A percentile compares a stretch with the other conserved stretches of the same genome.
Evolutionary conservation across 2,888 invertebrate species (phyloP).

Genomic region (Dexiosoma caninum): DNA sequence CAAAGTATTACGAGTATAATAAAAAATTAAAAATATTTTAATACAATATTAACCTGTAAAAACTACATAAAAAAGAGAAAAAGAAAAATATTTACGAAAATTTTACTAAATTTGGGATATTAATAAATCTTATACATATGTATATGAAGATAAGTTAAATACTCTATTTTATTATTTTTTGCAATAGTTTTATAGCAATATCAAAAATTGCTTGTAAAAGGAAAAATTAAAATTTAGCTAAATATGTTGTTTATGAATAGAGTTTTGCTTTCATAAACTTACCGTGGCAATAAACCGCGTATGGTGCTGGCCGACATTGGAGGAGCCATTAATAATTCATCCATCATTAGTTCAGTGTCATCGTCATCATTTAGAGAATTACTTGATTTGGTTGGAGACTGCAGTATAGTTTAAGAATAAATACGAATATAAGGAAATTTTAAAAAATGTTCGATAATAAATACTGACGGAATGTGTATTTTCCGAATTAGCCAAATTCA

Average conservation of each 20-base stretch:
- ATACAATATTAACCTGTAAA: constrained; percentile 72
- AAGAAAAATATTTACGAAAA: constrained; percentile 58
- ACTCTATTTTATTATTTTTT: constrained; percentile 29
- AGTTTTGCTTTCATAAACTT: constrained; percentile 59
- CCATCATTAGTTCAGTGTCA: constrained; percentile 90
- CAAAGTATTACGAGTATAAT: background rate
- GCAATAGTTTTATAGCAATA: background rate
- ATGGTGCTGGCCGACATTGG: constrained; percentile 86
- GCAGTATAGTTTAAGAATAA: constrained; percentile 20
- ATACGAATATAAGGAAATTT: background rate
- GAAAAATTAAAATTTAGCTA: background rate
- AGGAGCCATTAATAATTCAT: constrained; percentile 87
- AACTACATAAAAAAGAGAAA: constrained; percentile 68
- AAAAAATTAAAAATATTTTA: background rate
- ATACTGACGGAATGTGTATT: constrained; percentile 82
- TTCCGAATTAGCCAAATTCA: constrained; percentile 83
- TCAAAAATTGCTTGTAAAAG: background rate
- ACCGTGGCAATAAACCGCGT: constrained; percentile 85
- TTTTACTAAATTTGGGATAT: constrained; percentile 34
- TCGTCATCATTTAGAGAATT: constrained; percentile 85
- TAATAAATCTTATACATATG: constrained; percentile 1
- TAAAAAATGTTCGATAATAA: background rate
- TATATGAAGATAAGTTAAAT: background rate
- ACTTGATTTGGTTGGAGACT: constrained; percentile 83
- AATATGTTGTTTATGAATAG: background rate